Conservation (phyloP, 2,113 vertebrate genomes). For the Osmerus mordax region DNA sequence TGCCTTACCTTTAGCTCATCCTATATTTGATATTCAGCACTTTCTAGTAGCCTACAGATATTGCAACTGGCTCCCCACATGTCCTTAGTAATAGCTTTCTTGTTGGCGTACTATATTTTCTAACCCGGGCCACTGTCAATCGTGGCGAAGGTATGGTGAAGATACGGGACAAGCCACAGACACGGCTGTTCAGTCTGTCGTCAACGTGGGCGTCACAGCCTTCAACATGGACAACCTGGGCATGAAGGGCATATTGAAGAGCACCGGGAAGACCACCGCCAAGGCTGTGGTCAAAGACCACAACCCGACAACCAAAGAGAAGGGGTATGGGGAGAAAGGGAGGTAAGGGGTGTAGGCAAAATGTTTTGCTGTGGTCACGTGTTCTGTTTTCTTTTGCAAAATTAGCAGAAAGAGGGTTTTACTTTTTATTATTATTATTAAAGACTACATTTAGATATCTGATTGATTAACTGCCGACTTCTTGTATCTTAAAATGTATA, state of each 20-base stretch:
- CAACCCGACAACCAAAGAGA: constrained; percentile 28
- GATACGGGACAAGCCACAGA: constrained; percentile 81
- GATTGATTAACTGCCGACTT: too few species aligned
- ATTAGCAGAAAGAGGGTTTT: too few species aligned
- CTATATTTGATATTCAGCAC: too few species aligned
- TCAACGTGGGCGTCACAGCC: constrained; percentile 82
- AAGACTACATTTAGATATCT: too few species aligned
- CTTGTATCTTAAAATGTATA: too few species aligned
- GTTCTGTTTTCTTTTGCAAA: too few species aligned
- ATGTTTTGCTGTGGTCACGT: neutral
- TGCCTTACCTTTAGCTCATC: neutral
- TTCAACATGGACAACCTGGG: constrained; percentile 85
- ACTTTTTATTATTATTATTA: too few species aligned
- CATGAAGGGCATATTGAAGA: constrained; percentile 81
- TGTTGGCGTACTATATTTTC: neutral
- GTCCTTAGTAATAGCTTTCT: neutral
- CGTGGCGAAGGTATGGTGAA: constrained; percentile 81
- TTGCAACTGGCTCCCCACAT: too few species aligned
- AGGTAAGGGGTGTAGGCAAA: constrained; percentile 28
- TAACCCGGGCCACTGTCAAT: constrained; percentile 25
- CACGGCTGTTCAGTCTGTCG: constrained; percentile 77
- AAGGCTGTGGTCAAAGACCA: constrained; percentile 72
- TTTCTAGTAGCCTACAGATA: too few species aligned
- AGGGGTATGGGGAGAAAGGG: constrained; percentile 23
- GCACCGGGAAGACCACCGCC: constrained; percentile 74